These are phyloP conservation scores for Campylomormyrus tamandua DNA, from an alignment of 2,113 vertebrate species.

Conservation along the genomic window DNA sequence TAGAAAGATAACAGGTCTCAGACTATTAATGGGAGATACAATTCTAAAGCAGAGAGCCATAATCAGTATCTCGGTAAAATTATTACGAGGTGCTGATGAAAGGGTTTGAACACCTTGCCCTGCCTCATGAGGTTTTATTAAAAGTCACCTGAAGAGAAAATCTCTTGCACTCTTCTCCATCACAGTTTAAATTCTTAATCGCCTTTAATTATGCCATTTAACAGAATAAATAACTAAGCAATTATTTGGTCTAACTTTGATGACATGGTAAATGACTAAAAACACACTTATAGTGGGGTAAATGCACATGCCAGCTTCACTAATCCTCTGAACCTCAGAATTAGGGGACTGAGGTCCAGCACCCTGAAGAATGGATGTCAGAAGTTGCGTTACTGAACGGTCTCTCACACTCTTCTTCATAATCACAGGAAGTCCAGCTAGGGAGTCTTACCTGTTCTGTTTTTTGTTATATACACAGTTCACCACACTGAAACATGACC, in stretches of 20 bases:
- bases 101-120: conserved; percentile 30
- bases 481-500: conserved; percentile 24
- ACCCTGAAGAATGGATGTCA: conserved; percentile 35
- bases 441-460: conserved; percentile 7
- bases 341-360: conserved; percentile 31
- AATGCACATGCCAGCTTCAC: background rate
- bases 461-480: background rate
- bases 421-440: conserved; percentile 26
- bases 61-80: conserved; percentile 24
- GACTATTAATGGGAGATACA: conserved; percentile 28
- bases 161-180: conserved; percentile 28
- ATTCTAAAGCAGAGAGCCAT: too few relatives aligned
- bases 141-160: conserved; percentile 30
- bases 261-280: conserved; percentile 4
- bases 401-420: background rate
- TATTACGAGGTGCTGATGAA: conserved; percentile 36
- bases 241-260: conserved; percentile 26
- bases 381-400: conserved; percentile 32
- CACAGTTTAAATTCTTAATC: conserved; percentile 42
- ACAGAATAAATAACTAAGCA: conserved; percentile 24
- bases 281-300: background rate
- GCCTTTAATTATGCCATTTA: conserved; percentile 41
- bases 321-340: conserved; percentile 19
- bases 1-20: conserved; percentile 29
- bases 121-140: conserved; percentile 20